These are phyloP conservation scores for Nephrocerus scutellatus DNA, from an alignment of 2,888 invertebrate species.

Conservation along the genomic window DNA sequence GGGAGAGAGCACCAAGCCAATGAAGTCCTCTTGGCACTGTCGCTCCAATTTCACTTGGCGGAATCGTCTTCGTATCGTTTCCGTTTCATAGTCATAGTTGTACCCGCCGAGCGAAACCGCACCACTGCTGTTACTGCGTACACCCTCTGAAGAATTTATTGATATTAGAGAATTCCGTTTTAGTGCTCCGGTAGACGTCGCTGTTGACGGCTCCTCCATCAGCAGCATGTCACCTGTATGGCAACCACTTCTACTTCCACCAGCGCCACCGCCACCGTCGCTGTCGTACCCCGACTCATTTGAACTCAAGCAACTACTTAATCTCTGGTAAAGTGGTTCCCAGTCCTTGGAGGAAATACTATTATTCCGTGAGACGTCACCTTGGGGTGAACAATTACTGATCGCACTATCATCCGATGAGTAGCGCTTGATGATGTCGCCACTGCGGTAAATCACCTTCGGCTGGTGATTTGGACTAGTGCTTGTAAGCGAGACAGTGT, in stretches of 20 bases:
- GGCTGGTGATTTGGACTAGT: slow-evolving; percentile 33
- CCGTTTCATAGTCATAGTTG: slow-evolving; percentile 49
- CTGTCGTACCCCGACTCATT: slow-evolving; percentile 80
- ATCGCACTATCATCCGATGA: slow-evolving; percentile 39
- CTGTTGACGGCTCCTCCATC: slow-evolving; percentile 30
- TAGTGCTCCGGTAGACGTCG: no score
- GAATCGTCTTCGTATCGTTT: slow-evolving; percentile 57
- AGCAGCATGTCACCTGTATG: no score
- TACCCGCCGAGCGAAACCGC: slow-evolving; percentile 43
- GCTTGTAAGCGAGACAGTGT: slow-evolving; percentile 32
- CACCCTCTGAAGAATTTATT: slow-evolving; percentile 39
- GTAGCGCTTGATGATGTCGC: slow-evolving; percentile 33
- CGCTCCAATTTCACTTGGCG: slow-evolving; percentile 61
- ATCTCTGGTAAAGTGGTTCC: slow-evolving; percentile 56
- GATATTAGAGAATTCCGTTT: slow-evolving; percentile 43
- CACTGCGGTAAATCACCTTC: slow-evolving; percentile 33
- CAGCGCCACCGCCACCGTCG: slow-evolving; percentile 62
- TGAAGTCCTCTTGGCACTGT: slow-evolving; percentile 58
- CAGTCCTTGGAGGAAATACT: slow-evolving; percentile 54
- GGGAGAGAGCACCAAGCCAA: slow-evolving; percentile 66
- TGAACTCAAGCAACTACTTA: slow-evolving; percentile 70
- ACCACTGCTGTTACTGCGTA: slow-evolving; percentile 40
- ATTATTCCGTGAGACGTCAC: slow-evolving; percentile 50
- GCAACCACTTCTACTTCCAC: no score
- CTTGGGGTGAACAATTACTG: slow-evolving; percentile 44